These are phyloP conservation scores for Platycheirus albimanus DNA, from an alignment of 2,888 invertebrate genomes.

Conservation along the genomic window DNA sequence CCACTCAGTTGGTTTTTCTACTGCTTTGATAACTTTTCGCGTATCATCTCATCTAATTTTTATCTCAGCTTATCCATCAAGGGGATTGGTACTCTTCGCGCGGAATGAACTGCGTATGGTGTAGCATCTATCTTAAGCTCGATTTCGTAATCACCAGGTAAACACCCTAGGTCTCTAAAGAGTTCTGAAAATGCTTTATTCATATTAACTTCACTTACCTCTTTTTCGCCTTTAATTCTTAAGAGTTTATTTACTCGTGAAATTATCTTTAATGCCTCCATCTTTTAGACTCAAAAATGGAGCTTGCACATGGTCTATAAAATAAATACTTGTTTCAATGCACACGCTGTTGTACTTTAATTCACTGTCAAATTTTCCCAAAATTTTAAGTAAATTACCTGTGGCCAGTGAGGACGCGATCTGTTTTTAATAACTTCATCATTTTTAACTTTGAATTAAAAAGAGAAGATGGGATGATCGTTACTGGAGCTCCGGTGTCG, in stretches of 20 bases:
- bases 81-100: slow-evolving; percentile 23
- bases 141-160: slow-evolving; percentile 21
- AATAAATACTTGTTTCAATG: slow-evolving; percentile 1
- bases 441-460: slow-evolving; percentile 24
- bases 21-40: slow-evolving; percentile 6
- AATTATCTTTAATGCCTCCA: slow-evolving; percentile 11
- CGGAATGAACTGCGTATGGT: slow-evolving; percentile 23
- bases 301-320: slow-evolving; percentile 8
- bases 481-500: slow-evolving; percentile 15
- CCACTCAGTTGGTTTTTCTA: slow-evolving; percentile 22
- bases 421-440: not conserved
- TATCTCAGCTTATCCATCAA: slow-evolving; percentile 17
- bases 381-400: slow-evolving; percentile 14
- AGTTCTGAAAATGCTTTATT: slow-evolving; percentile 21
- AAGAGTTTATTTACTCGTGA: not conserved
- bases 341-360: not conserved
- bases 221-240: slow-evolving; percentile 8
- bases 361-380: slow-evolving; percentile 11
- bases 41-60: slow-evolving; percentile 11
- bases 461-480: slow-evolving; percentile 4
- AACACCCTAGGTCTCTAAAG: slow-evolving; percentile 17
- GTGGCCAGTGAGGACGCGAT: slow-evolving; percentile 11
- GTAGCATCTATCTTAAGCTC: slow-evolving; percentile 4
- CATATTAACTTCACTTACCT: slow-evolving; percentile 9
- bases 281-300: slow-evolving; percentile 14